Conservation (phyloP, 2,113 vertebrate genomes). For the Tor tambroides region DNA sequence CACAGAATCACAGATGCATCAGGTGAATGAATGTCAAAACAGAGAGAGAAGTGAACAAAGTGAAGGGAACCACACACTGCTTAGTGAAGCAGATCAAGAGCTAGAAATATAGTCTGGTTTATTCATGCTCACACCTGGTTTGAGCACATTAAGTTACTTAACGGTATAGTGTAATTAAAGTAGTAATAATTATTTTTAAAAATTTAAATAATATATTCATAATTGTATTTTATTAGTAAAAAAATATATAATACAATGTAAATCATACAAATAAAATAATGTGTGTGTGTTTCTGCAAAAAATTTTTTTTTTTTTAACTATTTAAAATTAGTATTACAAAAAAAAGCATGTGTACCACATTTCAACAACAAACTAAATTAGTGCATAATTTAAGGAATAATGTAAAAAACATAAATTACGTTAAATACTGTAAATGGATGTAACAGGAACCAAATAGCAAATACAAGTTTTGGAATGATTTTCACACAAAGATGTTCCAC, state of each 20-base stretch:
- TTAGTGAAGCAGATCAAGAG: constrained; percentile 19
- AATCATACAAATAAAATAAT: neutral
- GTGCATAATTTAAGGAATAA: neutral
- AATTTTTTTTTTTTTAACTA: no score
- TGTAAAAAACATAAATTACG: no score
- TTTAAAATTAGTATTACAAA: neutral
- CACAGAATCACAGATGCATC: neutral
- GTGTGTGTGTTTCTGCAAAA: no score
- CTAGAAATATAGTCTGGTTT: neutral
- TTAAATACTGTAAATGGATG: neutral
- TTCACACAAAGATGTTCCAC: neutral
- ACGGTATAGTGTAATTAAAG: neutral
- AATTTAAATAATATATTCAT: no score
- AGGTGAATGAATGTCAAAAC: constrained; percentile 5
- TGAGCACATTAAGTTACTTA: neutral
- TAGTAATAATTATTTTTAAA: no score
- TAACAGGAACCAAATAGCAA: neutral
- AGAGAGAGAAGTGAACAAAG: neutral
- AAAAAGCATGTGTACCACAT: neutral
- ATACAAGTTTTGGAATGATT: neutral
- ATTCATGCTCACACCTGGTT: neutral
- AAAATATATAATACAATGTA: neutral
- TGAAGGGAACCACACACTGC: constrained; percentile 32
- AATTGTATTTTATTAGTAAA: no score
- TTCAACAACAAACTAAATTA: neutral